Evolutionary conservation across 35 echinoderm and acorn worm genomes (phyloP).

Genomic region (Amphiura filiformis): DNA sequence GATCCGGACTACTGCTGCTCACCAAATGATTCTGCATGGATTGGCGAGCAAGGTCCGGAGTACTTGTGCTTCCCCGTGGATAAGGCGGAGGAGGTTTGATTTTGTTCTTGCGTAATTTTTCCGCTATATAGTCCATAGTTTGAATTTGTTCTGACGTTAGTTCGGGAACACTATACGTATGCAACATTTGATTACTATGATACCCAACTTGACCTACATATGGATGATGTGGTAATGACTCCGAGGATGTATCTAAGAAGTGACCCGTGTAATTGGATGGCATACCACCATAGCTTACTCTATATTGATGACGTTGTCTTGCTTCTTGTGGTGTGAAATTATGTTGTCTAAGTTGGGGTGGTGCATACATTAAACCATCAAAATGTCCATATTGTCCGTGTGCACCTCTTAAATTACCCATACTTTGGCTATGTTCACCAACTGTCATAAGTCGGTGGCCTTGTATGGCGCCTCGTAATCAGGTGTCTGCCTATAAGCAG

Average conservation of each 20-base stretch:
- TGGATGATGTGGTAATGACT: slow-evolving; percentile 72
- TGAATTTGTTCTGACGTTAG: slow-evolving; percentile 74
- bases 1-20: slow-evolving; percentile 95
- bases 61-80: slow-evolving; percentile 89
- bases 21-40: slow-evolving; percentile 65
- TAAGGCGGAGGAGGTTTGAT: slow-evolving; percentile 91
- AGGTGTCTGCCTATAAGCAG: slow-evolving; percentile 71
- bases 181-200: slow-evolving; percentile 53
- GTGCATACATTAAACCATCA: slow-evolving; percentile 47
- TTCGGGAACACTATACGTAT: slow-evolving; percentile 92
- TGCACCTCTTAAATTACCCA: slow-evolving; percentile 52
- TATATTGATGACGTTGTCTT: slow-evolving; percentile 59
- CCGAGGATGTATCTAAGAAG: slow-evolving; percentile 74
- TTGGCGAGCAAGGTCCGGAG: slow-evolving; percentile 87
- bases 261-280: slow-evolving; percentile 60
- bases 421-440: slow-evolving; percentile 80
- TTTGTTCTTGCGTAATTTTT: slow-evolving; percentile 89
- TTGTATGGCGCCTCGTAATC: slow-evolving; percentile 85
- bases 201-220: slow-evolving; percentile 42
- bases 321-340: slow-evolving; percentile 32
- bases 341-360: slow-evolving; percentile 51
- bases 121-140: slow-evolving; percentile 91
- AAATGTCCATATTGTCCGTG: slow-evolving; percentile 51
- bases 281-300: slow-evolving; percentile 75
- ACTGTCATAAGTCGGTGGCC: slow-evolving; percentile 36